Base-by-base conservation (phyloP, 1,140 invertebrate species). In the Papilio helenus region DNA sequence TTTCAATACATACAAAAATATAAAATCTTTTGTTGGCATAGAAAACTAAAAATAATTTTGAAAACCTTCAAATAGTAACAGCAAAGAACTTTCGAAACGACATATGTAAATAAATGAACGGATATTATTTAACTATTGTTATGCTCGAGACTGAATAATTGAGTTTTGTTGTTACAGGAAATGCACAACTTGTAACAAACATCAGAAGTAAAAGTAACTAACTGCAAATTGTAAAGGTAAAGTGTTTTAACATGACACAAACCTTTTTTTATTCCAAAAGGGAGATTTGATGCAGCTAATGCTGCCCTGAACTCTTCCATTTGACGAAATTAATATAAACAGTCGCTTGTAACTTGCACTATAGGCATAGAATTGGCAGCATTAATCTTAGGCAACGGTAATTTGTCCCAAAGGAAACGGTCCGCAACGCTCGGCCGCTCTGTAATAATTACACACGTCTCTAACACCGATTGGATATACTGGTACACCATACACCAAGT, bases 381-480 rank as follows among this genome's bases (percentile, higher is more conserved):
- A 39, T 34, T 61, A 42, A 79, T 79, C 82, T 89, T 90, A 81
- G 80, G 87, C 84, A 91, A 90, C 85, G 80, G 81, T 87, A 88
- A 85, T 85, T 82, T 82, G 84, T 82, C 78, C 83, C 83, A 82
- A 84, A 82, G 72, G 84, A 85, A 89, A 86, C 85, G 80, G 82
- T 80, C 81, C 82, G 87, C 83, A 86, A 87, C 87, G 85, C 85
- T 84, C 72, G 81, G 82, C 79, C 78, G 72, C 81, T 79, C 73
- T 72, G 73, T 79, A 81, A 83, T 84, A 79, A 85, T 82, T 80
- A 79, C 80, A 58, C 68, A 80, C 76, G 49, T 23, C 51, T 61
- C 55, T 77, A 76, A 58, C 51, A 65, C 44, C 12, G 76, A 77
- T 77, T 77, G 51, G 76, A 42, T 74, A 81, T 78, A 20, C 39